Evolutionary conservation across 2,797 vertebrate genomes (phyloP).

Genomic region (Nothura maculosa): DNA sequence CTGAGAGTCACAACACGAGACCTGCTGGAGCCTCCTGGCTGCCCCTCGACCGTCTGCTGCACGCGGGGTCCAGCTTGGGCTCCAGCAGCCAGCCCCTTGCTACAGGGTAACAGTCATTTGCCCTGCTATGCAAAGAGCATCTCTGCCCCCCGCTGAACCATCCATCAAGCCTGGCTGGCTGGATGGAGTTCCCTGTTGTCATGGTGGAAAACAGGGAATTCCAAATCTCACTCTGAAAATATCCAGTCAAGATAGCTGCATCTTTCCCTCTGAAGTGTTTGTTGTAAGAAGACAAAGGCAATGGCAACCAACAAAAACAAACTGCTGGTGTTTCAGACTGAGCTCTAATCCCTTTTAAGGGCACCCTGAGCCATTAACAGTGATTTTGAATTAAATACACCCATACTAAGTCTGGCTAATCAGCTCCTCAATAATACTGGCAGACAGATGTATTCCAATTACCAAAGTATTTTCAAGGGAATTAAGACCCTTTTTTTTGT

Average conservation of each 20-base stretch:
- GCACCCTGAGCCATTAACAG: slow-evolving; percentile 52
- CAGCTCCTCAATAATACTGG: slow-evolving; percentile 65
- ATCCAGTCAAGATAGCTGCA: neutral
- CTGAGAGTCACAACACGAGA: accelerated
- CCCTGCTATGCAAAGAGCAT: too few species aligned
- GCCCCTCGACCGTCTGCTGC: neutral
- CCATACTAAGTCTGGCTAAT: slow-evolving; percentile 52
- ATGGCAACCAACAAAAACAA: slow-evolving; percentile 16
- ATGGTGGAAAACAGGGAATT: accelerated
- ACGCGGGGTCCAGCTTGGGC: too few species aligned
- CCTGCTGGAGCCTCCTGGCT: neutral
- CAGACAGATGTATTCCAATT: slow-evolving; percentile 74
- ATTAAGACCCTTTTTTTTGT: slow-evolving; percentile 80
- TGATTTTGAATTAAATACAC: slow-evolving; percentile 63
- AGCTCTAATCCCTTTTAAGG: slow-evolving; percentile 52
- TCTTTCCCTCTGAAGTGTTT: neutral
- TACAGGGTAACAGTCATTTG: too few species aligned
- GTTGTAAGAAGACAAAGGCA: neutral
- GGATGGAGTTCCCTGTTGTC: accelerated
- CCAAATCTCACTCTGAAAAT: neutral
- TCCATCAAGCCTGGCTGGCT: too few species aligned
- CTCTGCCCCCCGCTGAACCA: too few species aligned
- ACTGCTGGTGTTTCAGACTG: neutral
- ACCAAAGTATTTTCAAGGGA: slow-evolving; percentile 67
- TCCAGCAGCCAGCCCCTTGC: too few species aligned